Evolutionary conservation across 2,888 invertebrate genomes (phyloP).

Genomic region (Merodon equestris): DNA sequence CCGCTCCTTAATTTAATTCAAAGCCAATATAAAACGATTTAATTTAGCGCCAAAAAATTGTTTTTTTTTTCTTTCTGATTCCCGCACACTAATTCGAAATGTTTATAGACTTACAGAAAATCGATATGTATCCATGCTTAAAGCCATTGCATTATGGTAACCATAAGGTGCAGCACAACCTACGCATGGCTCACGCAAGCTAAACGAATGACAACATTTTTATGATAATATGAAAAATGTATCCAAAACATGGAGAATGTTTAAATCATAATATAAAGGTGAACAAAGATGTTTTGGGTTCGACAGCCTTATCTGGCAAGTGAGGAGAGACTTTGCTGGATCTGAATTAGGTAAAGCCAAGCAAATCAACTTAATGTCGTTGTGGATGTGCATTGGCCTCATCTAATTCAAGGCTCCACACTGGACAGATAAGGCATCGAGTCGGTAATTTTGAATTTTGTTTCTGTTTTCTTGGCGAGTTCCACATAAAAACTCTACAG

Average conservation of each 20-base stretch:
- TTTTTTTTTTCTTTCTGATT: neutral
- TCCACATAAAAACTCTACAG: constrained; percentile 4
- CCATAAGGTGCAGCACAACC: constrained; percentile 97
- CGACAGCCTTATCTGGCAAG: constrained; percentile 3
- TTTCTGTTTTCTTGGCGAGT: neutral
- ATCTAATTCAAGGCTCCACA: neutral
- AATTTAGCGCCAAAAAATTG: too few relatives aligned
- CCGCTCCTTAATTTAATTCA: too few relatives aligned
- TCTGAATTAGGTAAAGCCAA: too few relatives aligned
- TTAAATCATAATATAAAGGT: constrained; percentile 5
- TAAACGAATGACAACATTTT: constrained; percentile 74
- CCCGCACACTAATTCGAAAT: constrained; percentile 1
- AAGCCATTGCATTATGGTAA: constrained; percentile 94
- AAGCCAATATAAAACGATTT: too few relatives aligned
- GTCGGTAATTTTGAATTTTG: constrained; percentile 20
- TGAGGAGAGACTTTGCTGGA: too few relatives aligned
- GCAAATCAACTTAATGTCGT: too few relatives aligned
- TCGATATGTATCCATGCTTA: constrained; percentile 88
- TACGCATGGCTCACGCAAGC: constrained; percentile 85
- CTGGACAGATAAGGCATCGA: constrained; percentile 8
- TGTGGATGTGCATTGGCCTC: too few relatives aligned
- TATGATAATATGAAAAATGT: constrained; percentile 4
- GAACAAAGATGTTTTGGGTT: neutral
- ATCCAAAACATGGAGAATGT: constrained; percentile 13
- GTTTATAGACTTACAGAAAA: constrained; percentile 89